Conservation (phyloP, 2,113 vertebrate genomes). For the Eclectus roratus region DNA sequence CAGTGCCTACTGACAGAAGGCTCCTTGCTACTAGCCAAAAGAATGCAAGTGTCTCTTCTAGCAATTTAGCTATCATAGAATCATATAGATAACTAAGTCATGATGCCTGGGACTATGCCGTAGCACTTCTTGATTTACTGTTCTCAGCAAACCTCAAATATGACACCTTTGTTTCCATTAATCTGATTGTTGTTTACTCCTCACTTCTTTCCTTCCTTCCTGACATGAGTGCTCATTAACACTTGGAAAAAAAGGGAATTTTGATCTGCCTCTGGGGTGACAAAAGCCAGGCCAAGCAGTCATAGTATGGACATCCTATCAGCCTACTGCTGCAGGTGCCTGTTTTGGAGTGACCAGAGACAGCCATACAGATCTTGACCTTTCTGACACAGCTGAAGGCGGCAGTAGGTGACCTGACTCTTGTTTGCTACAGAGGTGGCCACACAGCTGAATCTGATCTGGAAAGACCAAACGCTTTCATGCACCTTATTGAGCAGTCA, state of each 20-base stretch:
- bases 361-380: background rate
- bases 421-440: background rate
- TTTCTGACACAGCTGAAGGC: background rate
- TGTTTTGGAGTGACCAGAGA: fast-evolving
- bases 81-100: fast-evolving
- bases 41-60: background rate
- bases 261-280: background rate
- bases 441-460: background rate
- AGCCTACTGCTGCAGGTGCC: background rate
- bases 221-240: fast-evolving
- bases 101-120: background rate
- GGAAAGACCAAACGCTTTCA: background rate
- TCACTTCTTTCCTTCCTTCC: background rate
- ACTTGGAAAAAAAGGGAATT: background rate
- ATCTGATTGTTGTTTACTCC: background rate
- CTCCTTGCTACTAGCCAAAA: background rate
- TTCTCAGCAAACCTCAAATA: background rate
- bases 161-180: background rate
- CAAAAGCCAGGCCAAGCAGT: background rate
- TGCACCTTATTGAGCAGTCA: background rate
- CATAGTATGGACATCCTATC: fast-evolving
- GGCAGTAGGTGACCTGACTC: background rate
- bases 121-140: background rate
- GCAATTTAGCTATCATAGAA: background rate
- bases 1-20: background rate